Evolutionary conservation across 1,140 invertebrate genomes (phyloP).

Genomic region (Leucophenga varia): DNA sequence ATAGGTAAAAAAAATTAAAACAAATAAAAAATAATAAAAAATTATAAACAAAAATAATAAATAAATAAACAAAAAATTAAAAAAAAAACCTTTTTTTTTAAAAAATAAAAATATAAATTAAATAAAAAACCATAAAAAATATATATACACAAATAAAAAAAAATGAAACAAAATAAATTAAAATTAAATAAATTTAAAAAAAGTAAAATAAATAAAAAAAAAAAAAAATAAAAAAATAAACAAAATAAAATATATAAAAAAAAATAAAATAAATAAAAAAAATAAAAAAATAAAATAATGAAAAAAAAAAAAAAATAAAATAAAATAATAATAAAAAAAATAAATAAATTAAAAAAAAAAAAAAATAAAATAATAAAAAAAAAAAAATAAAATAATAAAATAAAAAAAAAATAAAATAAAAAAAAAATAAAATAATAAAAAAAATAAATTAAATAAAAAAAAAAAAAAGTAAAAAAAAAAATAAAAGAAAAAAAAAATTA

Average conservation of each 20-base stretch:
- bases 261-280: background rate
- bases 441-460: background rate
- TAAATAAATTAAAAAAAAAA: background rate
- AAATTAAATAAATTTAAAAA: background rate
- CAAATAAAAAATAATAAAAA: too few species aligned
- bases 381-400: background rate
- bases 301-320: background rate
- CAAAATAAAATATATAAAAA: background rate
- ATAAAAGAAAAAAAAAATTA: too few species aligned
- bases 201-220: background rate
- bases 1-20: too few species aligned
- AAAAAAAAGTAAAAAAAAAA: too few species aligned
- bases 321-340: background rate
- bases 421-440: background rate
- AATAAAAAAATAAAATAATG: background rate
- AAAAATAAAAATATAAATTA: too few species aligned
- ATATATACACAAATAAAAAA: too few species aligned
- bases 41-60: too few species aligned
- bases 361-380: background rate
- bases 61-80: too few species aligned
- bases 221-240: background rate
- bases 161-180: background rate
- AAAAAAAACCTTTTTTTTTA: too few species aligned
- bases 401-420: background rate
- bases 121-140: too few species aligned